A percentile compares a stretch with the other conserved stretches of the same genome.
Evolutionary conservation across 2,888 invertebrate species (phyloP).

Genomic region (Archips xylosteana): DNA sequence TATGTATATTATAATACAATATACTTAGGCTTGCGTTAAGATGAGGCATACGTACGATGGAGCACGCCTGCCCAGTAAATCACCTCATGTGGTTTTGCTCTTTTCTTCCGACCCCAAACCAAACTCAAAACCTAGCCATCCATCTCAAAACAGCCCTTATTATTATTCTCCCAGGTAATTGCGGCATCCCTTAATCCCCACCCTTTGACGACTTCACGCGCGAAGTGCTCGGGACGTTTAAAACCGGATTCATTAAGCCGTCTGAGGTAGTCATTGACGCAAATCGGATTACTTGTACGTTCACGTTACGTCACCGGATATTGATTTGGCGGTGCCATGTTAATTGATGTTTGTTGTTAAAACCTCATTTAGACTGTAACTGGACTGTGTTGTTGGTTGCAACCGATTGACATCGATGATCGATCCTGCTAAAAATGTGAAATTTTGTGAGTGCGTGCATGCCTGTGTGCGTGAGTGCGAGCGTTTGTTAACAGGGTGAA

Average conservation of each 20-base stretch:
- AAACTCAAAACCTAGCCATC: neutral
- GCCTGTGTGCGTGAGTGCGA: no score
- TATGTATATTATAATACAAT: no score
- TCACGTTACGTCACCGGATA: neutral
- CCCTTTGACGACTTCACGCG: slow-evolving; percentile 25
- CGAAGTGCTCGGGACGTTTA: slow-evolving; percentile 10
- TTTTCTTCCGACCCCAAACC: neutral
- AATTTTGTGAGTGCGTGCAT: no score
- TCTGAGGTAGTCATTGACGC: slow-evolving; percentile 13
- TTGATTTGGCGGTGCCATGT: slow-evolving; percentile 1
- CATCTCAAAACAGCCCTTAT: neutral
- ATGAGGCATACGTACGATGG: no score
- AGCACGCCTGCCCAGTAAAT: no score
- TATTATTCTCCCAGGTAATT: slow-evolving; percentile 14
- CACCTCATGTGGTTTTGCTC: no score
- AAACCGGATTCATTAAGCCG: slow-evolving; percentile 19
- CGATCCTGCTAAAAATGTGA: no score
- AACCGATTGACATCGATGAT: no score
- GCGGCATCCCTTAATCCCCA: slow-evolving; percentile 10
- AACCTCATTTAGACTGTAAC: neutral
- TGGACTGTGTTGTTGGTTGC: no score
- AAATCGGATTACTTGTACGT: slow-evolving; percentile 15
- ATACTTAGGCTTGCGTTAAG: no score
- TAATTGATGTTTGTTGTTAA: slow-evolving; percentile 8
- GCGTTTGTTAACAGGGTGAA: no score